Base-by-base conservation (phyloP, 2,797 vertebrate genomes). In the Poecilia gillii region DNA sequence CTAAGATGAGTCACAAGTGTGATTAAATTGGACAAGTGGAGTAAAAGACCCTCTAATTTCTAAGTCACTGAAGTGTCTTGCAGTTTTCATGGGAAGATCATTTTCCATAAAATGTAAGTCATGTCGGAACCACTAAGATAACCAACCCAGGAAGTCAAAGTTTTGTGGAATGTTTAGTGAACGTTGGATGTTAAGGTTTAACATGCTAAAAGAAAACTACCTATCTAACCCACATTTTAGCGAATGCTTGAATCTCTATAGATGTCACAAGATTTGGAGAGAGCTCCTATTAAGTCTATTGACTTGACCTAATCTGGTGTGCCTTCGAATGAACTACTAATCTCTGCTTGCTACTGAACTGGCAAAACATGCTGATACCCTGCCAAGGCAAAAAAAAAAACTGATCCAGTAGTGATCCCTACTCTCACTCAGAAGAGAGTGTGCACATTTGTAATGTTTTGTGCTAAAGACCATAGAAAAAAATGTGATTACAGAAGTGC, bases 41-140 rank as follows among this genome's bases (percentile, higher is more conserved):
- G 82, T 74, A 73, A 72, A 16, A 76, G 71, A 76, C 72, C 73
- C 49, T 78, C 12, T 78, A 76, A 84, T 85, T 79, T 88, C 28
- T 75, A 78, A 78, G 36, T 86, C 31, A 25, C 25, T 78, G 41
- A 77, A 41, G 70, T 49, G 62, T 78, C 76, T n/a, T 70, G n/a
- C 20, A 5, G 80, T 75, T 79, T 55, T 74, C 72, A 84, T 64
- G 43, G 55, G 47, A 73, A 81, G 66, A 84, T 83, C 39, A 79
- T 53, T 20, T 39, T 43, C 73, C 53, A 57, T 53, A 76, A 12
- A 76, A 43, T 25, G 28, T 11, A 76, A 31, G 72, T 71, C 25
- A 51, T 41, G 25, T 72, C 20, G 49, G 12, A 18, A 36, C 39
- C 33, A 31, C 53, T 49, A 16, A 66, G 59, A 49, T 20, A 47